Evolutionary conservation across 2,113 vertebrate genomes (phyloP), one percentile per base, ranked within the genome.

Genomic region (Trogon melanurus): DNA sequence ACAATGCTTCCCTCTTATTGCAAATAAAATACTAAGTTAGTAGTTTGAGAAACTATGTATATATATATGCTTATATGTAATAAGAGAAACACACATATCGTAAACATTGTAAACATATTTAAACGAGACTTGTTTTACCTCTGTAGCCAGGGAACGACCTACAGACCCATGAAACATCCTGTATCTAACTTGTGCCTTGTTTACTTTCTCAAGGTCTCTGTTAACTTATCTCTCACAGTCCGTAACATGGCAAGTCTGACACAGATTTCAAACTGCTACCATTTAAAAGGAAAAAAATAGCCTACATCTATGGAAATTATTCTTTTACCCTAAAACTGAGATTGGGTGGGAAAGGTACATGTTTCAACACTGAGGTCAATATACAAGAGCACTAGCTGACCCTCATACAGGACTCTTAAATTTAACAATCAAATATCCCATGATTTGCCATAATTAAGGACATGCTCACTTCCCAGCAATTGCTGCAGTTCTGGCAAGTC

Each of bases 401-500:
- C 48, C 17, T 89, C 41, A 41, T 79, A 69, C 22, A 57, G 27
- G 30, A 81, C 53, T 76, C 22, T 74, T 79, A 94, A 64, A 88
- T 12, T 10, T 45, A 30, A 81, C 45, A 65, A 87, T 51, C 64
- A 75, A 81, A 88, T 67, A 88, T 67, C 38, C 44, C 88, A 74
- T 45, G 32, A 65, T 83, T 83, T 93, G 51, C 56, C 36, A 19
- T 45, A 38, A 89, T 89, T 91, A 85, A 95, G 75, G 56, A 88
- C 36, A 47, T 47, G 36, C 26, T 88, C 10, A 1, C n/a, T 91
- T 93, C 69, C 69, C 90, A 94, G 82, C 72, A 89, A 79, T 88
- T 87, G 85, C 57, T 95, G 76, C 76, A 95, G 71, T 64, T 94
- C 83, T 95, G 83, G 57, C 91, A 89, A 95, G 73, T 85, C 38